Base-by-base conservation (phyloP, 2,113 vertebrate species). In the Centropus unirufus region DNA sequence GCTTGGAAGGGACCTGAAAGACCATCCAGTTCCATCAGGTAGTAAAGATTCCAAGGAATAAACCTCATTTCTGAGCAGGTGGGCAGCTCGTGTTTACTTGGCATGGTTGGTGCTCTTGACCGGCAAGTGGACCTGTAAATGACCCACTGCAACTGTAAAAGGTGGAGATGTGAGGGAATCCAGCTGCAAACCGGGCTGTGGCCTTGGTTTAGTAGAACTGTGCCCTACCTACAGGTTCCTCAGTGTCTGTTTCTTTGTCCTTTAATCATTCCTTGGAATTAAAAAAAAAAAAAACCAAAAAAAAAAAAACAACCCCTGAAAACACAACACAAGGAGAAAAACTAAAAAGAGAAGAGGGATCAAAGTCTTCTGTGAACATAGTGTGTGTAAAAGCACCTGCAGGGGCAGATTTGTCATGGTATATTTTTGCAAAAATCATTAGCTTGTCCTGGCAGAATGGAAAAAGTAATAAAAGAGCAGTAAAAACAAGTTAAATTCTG, bases 371-470 rank as follows among this genome's bases (percentile, higher is more conserved):
- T 1, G 4, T 64, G 78, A 67, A 36, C 0, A 0, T 39, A n/a
- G 26, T 36, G 24, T 58, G 74, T 85, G 78, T 69, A 85, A 82
- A 89, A 51, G 34, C 91, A 95, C 91, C 94, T 81, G 87, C 82
- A 79, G 75, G 93, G 92, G 70, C 72, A 95, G 85, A 94, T 95
- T 93, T 92, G 85, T 94, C 79, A 81, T 44, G 82, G 79, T 67
- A 57, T 34, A 36, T 86, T 92, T 97, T 96, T 92, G 86, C 68
- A 94, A 82, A 95, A 96, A 83, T 95, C 91, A 88, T 96, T 93
- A 91, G 64, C 77, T 85, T 95, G 90, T 95, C 92, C 83, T 80
- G 61, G 67, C 75, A 84, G 82, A 93, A 87, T 94, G 81, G 83
- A 70, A 78, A 87, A 92, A 89, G 77, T 95, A 84, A 95, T 90